A percentile compares a stretch with the other conserved stretches of the same genome.
Evolutionary conservation across 64 coral and sea anemone species (phyloP).

Genomic region (Pocillopora damicornis): DNA sequence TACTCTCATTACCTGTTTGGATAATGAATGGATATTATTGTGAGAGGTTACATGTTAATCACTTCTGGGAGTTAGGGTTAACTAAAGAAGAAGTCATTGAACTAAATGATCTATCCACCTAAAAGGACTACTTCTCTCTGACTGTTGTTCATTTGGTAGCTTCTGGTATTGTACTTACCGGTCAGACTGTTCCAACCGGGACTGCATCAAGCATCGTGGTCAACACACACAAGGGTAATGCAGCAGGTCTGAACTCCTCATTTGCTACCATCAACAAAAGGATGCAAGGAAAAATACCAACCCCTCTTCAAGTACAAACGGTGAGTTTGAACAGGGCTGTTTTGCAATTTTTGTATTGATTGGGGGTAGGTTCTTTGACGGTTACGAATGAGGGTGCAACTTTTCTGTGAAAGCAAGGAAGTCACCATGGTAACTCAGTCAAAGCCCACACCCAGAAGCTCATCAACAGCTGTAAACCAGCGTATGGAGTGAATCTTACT

Average conservation of each 20-base stretch:
- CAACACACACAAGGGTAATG: slow-evolving; percentile 80
- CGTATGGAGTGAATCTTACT: no score
- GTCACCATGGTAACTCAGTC: no score
- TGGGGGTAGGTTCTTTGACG: no score
- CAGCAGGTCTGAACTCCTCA: slow-evolving; percentile 48
- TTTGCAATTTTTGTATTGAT: no score
- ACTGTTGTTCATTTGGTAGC: slow-evolving; percentile 20
- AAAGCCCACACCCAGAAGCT: no score
- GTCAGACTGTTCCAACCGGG: slow-evolving; percentile 30
- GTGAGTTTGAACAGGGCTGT: neutral
- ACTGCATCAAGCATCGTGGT: slow-evolving; percentile 84
- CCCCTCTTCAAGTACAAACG: neutral
- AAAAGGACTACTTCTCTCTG: neutral
- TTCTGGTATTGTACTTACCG: slow-evolving; percentile 56
- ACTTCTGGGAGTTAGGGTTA: no score
- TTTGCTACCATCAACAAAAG: slow-evolving; percentile 98
- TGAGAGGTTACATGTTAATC: no score
- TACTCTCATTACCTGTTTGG: no score
- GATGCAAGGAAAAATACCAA: slow-evolving; percentile 74
- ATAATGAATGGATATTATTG: no score
- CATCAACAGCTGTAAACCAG: no score
- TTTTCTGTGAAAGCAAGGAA: no score
- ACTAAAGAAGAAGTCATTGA: neutral
- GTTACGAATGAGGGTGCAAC: no score
- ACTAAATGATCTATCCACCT: neutral